Evolutionary conservation across 2,888 invertebrate species (phyloP).

Genomic region (Petrophora chlorosata): DNA sequence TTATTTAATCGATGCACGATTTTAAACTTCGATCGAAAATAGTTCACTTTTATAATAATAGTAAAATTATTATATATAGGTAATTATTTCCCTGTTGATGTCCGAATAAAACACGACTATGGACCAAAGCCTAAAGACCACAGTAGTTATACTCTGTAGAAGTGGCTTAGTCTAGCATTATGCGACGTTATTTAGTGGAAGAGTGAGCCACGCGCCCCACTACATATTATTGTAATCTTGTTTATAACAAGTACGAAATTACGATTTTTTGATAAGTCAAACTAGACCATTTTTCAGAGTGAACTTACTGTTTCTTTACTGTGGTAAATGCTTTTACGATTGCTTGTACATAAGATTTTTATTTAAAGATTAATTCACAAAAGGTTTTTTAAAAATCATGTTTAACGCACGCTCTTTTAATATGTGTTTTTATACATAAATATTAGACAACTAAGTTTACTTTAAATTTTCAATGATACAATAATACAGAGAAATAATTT

Average conservation of each 20-base stretch:
- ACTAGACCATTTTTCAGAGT: no score
- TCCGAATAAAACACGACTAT: constrained; percentile 16
- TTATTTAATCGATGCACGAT: constrained; percentile 29
- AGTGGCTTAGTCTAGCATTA: no score
- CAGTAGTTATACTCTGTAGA: constrained; percentile 18
- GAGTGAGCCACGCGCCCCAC: no score
- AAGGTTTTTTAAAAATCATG: background rate
- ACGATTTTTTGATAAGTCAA: no score
- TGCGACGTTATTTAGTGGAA: no score
- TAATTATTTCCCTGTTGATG: constrained; percentile 20
- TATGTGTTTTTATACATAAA: constrained; percentile 20
- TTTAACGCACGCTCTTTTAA: constrained; percentile 5
- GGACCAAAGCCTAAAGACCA: no score
- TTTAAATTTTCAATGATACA: no score
- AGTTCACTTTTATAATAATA: constrained; percentile 25
- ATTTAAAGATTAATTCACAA: constrained; percentile 3
- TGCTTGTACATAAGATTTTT: constrained; percentile 4
- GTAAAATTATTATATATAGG: constrained; percentile 27
- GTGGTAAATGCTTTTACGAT: background rate
- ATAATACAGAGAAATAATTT: no score
- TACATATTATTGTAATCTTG: no score
- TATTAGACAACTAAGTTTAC: no score
- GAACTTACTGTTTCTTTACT: background rate
- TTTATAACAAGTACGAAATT: no score
- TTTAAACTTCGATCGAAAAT: constrained; percentile 35